These are phyloP conservation scores for Drosophila burlai DNA, from an alignment of 1,140 invertebrate species.

Conservation along the genomic window DNA sequence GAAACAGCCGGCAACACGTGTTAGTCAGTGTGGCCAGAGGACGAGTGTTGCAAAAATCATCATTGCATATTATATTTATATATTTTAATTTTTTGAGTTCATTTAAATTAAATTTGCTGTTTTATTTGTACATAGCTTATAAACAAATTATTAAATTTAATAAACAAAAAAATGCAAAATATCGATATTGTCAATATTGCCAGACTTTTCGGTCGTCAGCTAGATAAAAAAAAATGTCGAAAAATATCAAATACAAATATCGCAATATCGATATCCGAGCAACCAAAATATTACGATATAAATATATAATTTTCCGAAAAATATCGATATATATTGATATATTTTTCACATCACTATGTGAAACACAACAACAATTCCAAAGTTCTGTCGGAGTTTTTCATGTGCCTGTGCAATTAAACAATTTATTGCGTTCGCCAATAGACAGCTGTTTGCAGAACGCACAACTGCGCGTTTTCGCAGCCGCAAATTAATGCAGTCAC, in stretches of 20 bases:
- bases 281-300: not conserved
- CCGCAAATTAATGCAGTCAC: not conserved
- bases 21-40: slow-evolving; percentile 19
- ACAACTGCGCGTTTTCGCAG: not conserved
- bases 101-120: not conserved
- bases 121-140: not conserved
- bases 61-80: not conserved
- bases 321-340: slow-evolving; percentile 18
- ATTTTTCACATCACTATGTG: slow-evolving; percentile 16
- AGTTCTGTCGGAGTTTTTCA: slow-evolving; percentile 33
- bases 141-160: not conserved
- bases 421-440: slow-evolving; percentile 19
- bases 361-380: slow-evolving; percentile 39
- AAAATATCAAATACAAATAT: no score
- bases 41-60: not conserved
- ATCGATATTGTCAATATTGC: not conserved
- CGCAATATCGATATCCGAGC: no score
- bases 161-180: not conserved
- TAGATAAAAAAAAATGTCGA: no score
- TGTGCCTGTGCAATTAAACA: slow-evolving; percentile 38
- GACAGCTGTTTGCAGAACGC: slow-evolving; percentile 10
- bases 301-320: not conserved
- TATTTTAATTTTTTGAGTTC: not conserved
- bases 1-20: slow-evolving; percentile 70
- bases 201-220: no score